These are phyloP conservation scores for Brachionus paranguensis DNA, from an alignment of 1,140 invertebrate genomes.

Conservation along the genomic window DNA sequence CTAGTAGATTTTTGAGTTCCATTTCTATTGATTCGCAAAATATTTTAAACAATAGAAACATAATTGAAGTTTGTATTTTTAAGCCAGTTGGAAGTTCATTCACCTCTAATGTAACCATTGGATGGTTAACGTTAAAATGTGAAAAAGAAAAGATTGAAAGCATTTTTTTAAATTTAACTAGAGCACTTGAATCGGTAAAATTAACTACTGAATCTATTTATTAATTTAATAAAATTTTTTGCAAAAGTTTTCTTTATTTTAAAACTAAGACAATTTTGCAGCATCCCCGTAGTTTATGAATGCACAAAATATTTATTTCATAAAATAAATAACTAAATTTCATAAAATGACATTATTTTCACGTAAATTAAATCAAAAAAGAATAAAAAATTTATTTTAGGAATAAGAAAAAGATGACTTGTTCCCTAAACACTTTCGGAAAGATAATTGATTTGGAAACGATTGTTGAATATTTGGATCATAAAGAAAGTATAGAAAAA, in stretches of 20 bases:
- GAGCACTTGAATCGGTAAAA: neutral
- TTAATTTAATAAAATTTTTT: neutral
- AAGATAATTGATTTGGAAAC: constrained; percentile 9
- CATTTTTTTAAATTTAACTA: neutral
- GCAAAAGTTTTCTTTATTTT: neutral
- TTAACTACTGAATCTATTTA: neutral
- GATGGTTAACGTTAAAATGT: neutral
- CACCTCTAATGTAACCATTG: neutral
- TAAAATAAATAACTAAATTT: neutral
- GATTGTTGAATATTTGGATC: neutral
- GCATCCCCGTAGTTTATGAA: neutral
- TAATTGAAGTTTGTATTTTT: neutral
- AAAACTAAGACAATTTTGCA: neutral
- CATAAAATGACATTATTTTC: constrained; percentile 5
- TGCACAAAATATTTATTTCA: too few species aligned
- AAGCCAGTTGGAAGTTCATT: neutral
- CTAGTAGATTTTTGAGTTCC: neutral
- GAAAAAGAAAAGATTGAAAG: neutral
- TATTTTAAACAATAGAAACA: neutral
- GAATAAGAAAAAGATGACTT: constrained; percentile 1
- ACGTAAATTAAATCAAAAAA: neutral
- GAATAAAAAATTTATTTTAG: neutral
- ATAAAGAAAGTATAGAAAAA: neutral
- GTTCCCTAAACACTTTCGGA: constrained; percentile 17
- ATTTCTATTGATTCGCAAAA: neutral